Evolutionary conservation across 1,140 invertebrate genomes (phyloP).

Genomic region (Metopolophium dirhodum): DNA sequence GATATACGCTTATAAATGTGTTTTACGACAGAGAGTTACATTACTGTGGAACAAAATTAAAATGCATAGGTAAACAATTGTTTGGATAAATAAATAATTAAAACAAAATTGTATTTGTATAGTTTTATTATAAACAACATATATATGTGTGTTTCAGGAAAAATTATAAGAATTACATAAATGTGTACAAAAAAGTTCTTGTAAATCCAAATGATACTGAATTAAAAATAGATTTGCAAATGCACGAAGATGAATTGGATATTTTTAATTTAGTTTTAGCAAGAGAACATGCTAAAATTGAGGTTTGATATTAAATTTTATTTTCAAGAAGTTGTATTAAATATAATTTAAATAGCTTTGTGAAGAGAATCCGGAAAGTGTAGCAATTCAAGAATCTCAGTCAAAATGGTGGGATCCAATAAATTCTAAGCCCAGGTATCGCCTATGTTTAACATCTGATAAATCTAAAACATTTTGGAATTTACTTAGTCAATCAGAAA

Average conservation of each 20-base stretch:
- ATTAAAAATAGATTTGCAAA: slow-evolving; percentile 75
- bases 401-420: slow-evolving; percentile 64
- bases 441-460: slow-evolving; percentile 62
- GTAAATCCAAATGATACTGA: slow-evolving; percentile 76
- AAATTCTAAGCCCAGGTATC: slow-evolving; percentile 57
- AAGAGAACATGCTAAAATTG: slow-evolving; percentile 78
- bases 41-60: slow-evolving; percentile 77
- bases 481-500: slow-evolving; percentile 73
- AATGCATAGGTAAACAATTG: slow-evolving; percentile 67
- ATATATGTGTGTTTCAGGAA: slow-evolving; percentile 63
- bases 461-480: slow-evolving; percentile 69
- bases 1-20: slow-evolving; percentile 77
- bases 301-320: slow-evolving; percentile 65
- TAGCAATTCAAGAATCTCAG: slow-evolving; percentile 66
- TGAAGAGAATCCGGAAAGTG: slow-evolving; percentile 67
- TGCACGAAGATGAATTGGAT: slow-evolving; percentile 76
- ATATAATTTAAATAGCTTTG: slow-evolving; percentile 64
- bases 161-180: slow-evolving; percentile 75
- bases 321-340: slow-evolving; percentile 20
- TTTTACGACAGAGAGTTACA: slow-evolving; percentile 74
- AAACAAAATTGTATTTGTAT: not conserved
- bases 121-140: not conserved
- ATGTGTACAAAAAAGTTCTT: slow-evolving; percentile 76
- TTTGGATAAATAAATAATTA: not conserved
- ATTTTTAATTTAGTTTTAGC: slow-evolving; percentile 80